Evolutionary conservation across 2,888 invertebrate genomes (phyloP).

Genomic region (Ophioninae sp.): DNA sequence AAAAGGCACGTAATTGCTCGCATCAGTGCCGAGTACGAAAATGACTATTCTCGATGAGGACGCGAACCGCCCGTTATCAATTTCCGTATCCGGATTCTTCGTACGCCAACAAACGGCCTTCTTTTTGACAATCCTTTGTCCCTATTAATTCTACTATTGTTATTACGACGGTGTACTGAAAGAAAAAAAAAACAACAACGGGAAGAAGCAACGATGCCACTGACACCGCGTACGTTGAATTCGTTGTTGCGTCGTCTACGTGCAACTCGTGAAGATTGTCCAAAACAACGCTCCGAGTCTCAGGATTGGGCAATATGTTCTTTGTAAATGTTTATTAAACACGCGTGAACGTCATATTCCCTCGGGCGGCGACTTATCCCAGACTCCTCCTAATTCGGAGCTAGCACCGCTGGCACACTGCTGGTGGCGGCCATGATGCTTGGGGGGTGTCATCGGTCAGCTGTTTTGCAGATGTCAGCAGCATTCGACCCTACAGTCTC

Average conservation of each 20-base stretch:
- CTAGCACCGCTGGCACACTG: slow-evolving; percentile 48
- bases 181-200: background rate
- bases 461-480: slow-evolving; percentile 63
- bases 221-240: background rate
- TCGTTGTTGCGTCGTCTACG: background rate
- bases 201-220: background rate
- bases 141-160: slow-evolving; percentile 8
- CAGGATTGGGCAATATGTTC: background rate
- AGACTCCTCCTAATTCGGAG: slow-evolving; percentile 20
- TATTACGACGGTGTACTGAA: background rate
- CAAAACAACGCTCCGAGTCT: background rate
- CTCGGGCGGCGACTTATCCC: slow-evolving; percentile 5
- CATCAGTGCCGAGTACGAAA: slow-evolving; percentile 57
- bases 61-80: background rate
- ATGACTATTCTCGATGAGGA: background rate
- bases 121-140: slow-evolving; percentile 9
- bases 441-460: slow-evolving; percentile 68
- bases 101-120: background rate
- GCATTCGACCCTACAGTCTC: slow-evolving; percentile 6
- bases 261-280: background rate
- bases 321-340: slow-evolving; percentile 17
- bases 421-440: slow-evolving; percentile 76
- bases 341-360: slow-evolving; percentile 24
- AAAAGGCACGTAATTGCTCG: slow-evolving; percentile 41
- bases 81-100: background rate